These are phyloP conservation scores for Riptortus pedestris DNA, from an alignment of 1,140 invertebrate genomes.

Conservation along the genomic window DNA sequence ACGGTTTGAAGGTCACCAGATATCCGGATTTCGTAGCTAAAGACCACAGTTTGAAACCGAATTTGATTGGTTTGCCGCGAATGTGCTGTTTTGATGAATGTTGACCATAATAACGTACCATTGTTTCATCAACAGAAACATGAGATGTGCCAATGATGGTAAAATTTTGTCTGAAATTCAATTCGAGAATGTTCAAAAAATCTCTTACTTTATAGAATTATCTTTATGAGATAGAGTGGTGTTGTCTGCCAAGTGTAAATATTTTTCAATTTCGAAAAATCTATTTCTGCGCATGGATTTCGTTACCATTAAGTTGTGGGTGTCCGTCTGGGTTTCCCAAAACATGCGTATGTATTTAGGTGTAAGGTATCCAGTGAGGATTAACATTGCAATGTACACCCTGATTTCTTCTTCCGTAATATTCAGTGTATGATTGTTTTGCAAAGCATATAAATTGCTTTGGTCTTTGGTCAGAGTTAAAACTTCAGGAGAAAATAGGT, in stretches of 20 bases:
- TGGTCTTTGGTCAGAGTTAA: slow-evolving; percentile 3
- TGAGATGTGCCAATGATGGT: slow-evolving; percentile 36
- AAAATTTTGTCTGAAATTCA: slow-evolving; percentile 32
- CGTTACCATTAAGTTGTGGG: slow-evolving; percentile 17
- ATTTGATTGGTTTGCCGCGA: slow-evolving; percentile 40
- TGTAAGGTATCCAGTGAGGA: not conserved
- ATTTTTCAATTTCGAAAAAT: slow-evolving; percentile 31
- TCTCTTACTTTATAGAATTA: slow-evolving; percentile 35
- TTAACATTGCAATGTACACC: not conserved
- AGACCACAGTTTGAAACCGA: slow-evolving; percentile 40
- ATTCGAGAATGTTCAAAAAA: no score
- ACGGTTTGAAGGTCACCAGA: slow-evolving; percentile 20
- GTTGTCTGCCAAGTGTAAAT: slow-evolving; percentile 35
- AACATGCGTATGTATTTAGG: not conserved
- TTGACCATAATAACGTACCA: slow-evolving; percentile 42
- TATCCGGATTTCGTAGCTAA: slow-evolving; percentile 13
- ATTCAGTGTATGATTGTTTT: not conserved
- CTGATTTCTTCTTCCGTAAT: not conserved
- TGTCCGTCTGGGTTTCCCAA: not conserved
- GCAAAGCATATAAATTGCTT: not conserved
- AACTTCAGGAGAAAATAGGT: not conserved
- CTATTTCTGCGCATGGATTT: slow-evolving; percentile 28
- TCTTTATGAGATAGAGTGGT: slow-evolving; percentile 32
- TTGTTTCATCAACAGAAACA: slow-evolving; percentile 41
- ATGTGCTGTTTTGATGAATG: slow-evolving; percentile 41